These are phyloP conservation scores for Periphyllus acericola DNA, from an alignment of 2,888 invertebrate species.

Conservation along the genomic window DNA sequence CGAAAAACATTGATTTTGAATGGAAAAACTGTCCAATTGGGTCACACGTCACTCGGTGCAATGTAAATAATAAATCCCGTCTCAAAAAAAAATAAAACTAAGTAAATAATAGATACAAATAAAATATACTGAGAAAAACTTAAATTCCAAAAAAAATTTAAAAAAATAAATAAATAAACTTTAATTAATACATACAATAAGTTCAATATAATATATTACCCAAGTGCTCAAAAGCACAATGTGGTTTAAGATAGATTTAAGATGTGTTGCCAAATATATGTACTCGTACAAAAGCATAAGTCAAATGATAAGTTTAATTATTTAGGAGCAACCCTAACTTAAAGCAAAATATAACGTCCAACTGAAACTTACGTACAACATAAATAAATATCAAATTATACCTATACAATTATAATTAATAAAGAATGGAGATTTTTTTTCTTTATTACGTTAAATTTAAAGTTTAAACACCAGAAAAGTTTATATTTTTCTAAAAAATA, in stretches of 20 bases:
- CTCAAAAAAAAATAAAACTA: background rate
- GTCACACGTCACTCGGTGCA: background rate
- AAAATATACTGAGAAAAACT: background rate
- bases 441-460: no score
- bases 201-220: background rate
- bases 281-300: no score
- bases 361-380: no score
- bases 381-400: background rate
- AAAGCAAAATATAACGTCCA: no score
- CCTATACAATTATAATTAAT: background rate
- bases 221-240: background rate
- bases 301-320: no score
- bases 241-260: background rate
- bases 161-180: background rate
- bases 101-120: constrained; percentile 6
- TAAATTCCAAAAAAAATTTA: background rate
- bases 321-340: no score
- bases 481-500: background rate
- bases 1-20: constrained; percentile 33
- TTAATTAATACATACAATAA: background rate
- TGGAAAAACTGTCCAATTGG: constrained; percentile 16
- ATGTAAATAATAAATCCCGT: constrained; percentile 27
- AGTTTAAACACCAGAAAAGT: no score
- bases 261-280: no score
- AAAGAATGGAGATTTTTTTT: background rate